Conservation (phyloP, 92 coral and sea anemone genomes). For the Hydrozoanthus gracilis region DNA sequence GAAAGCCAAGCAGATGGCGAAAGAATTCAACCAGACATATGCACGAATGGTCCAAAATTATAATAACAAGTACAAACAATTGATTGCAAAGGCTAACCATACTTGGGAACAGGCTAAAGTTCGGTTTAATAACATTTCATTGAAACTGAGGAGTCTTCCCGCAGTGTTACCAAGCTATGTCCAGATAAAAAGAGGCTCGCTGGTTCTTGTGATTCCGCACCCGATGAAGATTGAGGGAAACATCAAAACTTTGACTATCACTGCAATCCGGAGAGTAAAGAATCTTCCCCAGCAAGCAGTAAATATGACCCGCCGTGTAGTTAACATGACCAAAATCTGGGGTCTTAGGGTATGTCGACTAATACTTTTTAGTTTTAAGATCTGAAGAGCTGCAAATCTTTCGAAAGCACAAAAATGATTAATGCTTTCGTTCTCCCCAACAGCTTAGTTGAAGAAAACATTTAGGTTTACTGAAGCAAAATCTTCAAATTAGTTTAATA, state of each 20-base stretch:
- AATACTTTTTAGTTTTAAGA: not conserved
- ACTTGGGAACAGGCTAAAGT: conserved; percentile 8
- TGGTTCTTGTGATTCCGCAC: conserved; percentile 74
- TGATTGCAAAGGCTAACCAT: not conserved
- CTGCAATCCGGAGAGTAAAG: conserved; percentile 64
- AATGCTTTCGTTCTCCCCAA: not conserved
- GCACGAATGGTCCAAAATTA: not conserved
- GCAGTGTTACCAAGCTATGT: conserved; percentile 68
- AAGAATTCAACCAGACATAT: conserved; percentile 29
- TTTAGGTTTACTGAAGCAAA: too few relatives aligned
- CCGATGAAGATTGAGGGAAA: conserved; percentile 60
- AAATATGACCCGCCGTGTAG: conserved; percentile 71
- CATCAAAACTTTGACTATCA: conserved; percentile 59
- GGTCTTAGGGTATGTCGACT: not conserved
- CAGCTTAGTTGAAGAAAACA: too few relatives aligned
- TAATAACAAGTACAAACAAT: not conserved
- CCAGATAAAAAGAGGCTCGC: conserved; percentile 68
- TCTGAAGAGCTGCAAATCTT: not conserved
- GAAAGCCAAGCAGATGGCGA: conserved; percentile 11
- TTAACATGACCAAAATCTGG: conserved; percentile 62
- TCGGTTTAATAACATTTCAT: conserved; percentile 26
- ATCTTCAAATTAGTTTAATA: too few relatives aligned
- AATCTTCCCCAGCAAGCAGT: conserved; percentile 50
- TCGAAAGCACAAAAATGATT: too few relatives aligned
- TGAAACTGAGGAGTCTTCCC: conserved; percentile 41